Evolutionary conservation across 2,113 vertebrate genomes (phyloP).

Genomic region (Coptodon bakossiorum): DNA sequence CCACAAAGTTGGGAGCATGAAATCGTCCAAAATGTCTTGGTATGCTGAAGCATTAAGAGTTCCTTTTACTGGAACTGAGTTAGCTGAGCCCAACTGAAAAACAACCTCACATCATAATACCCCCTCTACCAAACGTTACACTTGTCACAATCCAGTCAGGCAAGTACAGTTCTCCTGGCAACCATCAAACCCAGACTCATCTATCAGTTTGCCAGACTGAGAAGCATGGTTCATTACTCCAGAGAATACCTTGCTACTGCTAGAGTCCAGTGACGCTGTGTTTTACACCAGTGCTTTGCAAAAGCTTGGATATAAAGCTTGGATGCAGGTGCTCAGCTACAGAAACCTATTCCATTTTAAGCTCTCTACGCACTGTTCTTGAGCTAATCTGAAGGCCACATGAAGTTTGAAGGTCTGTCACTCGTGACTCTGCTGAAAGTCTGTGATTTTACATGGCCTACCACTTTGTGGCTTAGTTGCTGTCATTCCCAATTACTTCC

Average conservation of each 20-base stretch:
- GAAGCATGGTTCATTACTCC: background rate
- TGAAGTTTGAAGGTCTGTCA: background rate
- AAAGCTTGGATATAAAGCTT: background rate
- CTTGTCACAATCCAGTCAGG: background rate
- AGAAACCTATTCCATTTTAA: background rate
- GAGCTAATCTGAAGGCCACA: background rate
- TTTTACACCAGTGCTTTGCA: background rate
- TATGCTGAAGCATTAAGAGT: background rate
- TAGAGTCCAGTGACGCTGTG: background rate
- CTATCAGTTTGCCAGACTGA: background rate
- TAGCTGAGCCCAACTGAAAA: background rate
- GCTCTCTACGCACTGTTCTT: background rate
- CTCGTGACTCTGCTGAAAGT: background rate
- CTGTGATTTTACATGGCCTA: background rate
- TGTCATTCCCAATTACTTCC: background rate
- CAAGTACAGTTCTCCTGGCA: background rate
- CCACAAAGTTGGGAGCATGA: background rate
- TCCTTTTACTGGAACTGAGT: background rate
- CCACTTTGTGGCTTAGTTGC: background rate
- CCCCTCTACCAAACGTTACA: background rate
- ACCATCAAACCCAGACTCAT: background rate
- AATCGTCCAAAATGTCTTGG: background rate
- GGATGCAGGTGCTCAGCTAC: background rate
- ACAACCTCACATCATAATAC: background rate
- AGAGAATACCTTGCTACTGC: background rate